A percentile compares a stretch with the other conserved stretches of the same genome.
phyloP scores from a whole-genome alignment of 2,113 vertebrate genomes.

The Otocyon megalotis region DNA sequence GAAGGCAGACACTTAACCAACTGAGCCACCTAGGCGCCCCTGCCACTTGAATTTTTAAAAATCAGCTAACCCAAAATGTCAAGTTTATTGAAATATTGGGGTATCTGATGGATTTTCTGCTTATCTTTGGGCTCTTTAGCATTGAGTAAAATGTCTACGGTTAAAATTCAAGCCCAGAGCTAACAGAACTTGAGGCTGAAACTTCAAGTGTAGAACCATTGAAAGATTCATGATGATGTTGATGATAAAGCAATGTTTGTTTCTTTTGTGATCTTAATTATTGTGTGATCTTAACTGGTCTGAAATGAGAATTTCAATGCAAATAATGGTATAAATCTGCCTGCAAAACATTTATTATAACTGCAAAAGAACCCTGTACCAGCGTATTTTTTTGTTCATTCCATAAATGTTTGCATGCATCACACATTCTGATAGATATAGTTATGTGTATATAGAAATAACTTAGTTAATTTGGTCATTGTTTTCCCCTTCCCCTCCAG shows the following conservation, averaged over 20 bases:
- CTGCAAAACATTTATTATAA: background rate
- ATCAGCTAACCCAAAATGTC: constrained; percentile 6
- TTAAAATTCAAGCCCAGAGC: constrained; percentile 20
- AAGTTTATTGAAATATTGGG: background rate
- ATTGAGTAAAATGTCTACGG: background rate
- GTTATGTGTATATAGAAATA: background rate
- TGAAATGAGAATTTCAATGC: constrained; percentile 1
- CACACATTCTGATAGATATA: background rate
- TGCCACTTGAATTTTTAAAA: constrained; percentile 8
- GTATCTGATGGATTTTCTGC: background rate
- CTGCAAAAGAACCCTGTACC: background rate
- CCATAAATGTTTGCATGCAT: background rate
- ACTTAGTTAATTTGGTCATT: background rate
- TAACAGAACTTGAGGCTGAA: background rate
- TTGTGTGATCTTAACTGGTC: background rate
- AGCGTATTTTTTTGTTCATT: background rate
- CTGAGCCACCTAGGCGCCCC: background rate
- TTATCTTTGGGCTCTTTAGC: background rate
- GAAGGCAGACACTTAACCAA: too few relatives aligned
- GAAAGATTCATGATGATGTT: background rate
- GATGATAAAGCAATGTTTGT: background rate
- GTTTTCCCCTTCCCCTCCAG: background rate
- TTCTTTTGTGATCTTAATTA: constrained; percentile 26
- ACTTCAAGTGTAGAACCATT: background rate
- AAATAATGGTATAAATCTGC: background rate